These are phyloP conservation scores for Aphaenogaster ashmeadi DNA, from an alignment of 1,140 invertebrate species.

Conservation along the genomic window DNA sequence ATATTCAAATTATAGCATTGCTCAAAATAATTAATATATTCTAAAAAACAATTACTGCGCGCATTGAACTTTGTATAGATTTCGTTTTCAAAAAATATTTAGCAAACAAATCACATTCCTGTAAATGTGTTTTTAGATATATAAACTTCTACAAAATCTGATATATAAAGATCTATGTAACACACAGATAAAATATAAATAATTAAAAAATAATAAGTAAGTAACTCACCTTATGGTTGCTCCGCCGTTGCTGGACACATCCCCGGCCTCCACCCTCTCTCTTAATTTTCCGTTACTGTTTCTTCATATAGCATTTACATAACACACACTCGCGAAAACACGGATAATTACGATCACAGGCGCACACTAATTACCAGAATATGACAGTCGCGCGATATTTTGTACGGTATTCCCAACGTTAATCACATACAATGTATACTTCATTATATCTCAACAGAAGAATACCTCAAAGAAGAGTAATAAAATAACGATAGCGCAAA, in stretches of 20 bases:
- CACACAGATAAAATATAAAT: background rate
- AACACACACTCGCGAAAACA: background rate
- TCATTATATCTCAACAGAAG: conserved; percentile 10
- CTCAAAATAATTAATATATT: conserved; percentile 2
- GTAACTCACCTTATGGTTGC: background rate
- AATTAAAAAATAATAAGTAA: conserved; percentile 1
- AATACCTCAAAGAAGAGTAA: background rate
- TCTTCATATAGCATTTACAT: background rate
- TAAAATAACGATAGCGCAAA: background rate
- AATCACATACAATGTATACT: background rate
- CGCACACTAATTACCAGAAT: conserved; percentile 17
- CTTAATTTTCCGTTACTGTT: background rate
- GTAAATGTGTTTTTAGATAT: background rate
- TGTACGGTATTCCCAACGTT: background rate
- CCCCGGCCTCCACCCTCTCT: background rate
- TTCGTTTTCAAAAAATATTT: background rate
- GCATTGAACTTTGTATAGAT: background rate
- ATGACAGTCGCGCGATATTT: conserved; percentile 7
- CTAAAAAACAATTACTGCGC: background rate
- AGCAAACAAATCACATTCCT: background rate
- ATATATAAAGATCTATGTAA: background rate
- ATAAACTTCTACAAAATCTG: background rate
- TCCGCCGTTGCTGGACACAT: background rate
- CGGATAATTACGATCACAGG: background rate
- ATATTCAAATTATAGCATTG: background rate